Evolutionary conservation across 2,797 vertebrate species (phyloP).

Genomic region (Aldrovandia affinis): DNA sequence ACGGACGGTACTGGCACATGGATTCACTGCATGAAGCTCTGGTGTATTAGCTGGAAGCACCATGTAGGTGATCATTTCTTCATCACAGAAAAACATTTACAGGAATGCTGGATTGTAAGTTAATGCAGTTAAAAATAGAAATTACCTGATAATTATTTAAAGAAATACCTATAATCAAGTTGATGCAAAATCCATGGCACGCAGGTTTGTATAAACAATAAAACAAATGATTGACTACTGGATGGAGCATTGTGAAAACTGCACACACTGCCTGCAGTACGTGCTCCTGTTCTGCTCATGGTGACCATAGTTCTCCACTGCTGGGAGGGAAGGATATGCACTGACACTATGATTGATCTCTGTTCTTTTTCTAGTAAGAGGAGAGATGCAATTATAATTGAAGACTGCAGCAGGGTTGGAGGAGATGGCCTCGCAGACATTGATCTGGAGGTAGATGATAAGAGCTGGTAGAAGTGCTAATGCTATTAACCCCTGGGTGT

Average conservation of each 20-base stretch:
- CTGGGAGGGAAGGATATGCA: constrained; percentile 28
- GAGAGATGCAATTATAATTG: constrained; percentile 51
- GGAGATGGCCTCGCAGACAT: constrained; percentile 38
- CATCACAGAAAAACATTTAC: background rate
- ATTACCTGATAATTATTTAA: background rate
- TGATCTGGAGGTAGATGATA: constrained; percentile 22
- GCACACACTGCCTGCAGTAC: background rate
- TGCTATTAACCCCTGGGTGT: background rate
- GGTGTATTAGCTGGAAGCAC: background rate
- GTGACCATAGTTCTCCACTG: constrained; percentile 28
- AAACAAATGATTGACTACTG: background rate
- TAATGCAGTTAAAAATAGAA: background rate
- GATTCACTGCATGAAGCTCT: background rate
- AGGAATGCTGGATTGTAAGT: background rate
- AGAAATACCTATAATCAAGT: no score
- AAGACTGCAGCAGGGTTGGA: constrained; percentile 24
- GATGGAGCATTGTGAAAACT: background rate
- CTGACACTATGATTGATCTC: constrained; percentile 52
- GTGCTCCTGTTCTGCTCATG: background rate
- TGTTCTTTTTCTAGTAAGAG: constrained; percentile 51
- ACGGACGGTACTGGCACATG: no score
- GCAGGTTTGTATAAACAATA: background rate
- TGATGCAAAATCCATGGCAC: background rate
- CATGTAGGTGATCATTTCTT: background rate
- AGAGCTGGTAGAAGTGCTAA: constrained; percentile 19